Conservation (phyloP, 2,888 invertebrate genomes). For the Stegana nigrithorax region DNA sequence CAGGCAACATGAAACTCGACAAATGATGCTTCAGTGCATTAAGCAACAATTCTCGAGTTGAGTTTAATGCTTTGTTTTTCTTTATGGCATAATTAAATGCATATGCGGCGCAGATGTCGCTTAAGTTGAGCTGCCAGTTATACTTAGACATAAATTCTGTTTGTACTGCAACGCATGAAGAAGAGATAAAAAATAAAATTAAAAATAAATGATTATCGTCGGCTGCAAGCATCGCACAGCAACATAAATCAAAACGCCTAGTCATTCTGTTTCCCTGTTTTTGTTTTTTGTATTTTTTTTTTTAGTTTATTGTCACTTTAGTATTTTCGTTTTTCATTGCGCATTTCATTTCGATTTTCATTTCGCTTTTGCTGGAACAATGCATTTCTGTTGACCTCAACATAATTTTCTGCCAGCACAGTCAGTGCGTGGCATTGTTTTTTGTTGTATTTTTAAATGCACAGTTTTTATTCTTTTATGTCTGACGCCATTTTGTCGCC, state of each 20-base stretch:
- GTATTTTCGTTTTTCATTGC: neutral
- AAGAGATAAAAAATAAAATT: too few relatives aligned
- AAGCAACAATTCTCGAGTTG: too few relatives aligned
- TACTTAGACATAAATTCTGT: too few relatives aligned
- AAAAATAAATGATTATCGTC: too few relatives aligned
- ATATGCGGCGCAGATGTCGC: too few relatives aligned
- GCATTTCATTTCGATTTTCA: neutral
- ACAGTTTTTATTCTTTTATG: neutral
- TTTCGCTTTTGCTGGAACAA: neutral
- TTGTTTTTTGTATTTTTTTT: neutral
- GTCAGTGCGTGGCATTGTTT: neutral
- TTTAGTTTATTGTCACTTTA: neutral
- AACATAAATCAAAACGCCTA: neutral
- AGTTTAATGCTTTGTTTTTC: too few relatives aligned
- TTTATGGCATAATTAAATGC: too few relatives aligned
- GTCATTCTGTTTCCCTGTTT: neutral
- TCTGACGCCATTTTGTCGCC: conserved; percentile 10
- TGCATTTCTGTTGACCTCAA: conserved; percentile 7
- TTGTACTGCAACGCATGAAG: too few relatives aligned
- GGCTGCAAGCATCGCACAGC: too few relatives aligned
- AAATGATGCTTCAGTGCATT: too few relatives aligned
- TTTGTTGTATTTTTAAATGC: neutral
- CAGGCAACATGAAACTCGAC: too few relatives aligned
- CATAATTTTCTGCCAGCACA: neutral
- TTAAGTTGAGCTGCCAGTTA: too few relatives aligned